Conservation (phyloP, 2,113 vertebrate genomes). For the Marmota monax region DNA sequence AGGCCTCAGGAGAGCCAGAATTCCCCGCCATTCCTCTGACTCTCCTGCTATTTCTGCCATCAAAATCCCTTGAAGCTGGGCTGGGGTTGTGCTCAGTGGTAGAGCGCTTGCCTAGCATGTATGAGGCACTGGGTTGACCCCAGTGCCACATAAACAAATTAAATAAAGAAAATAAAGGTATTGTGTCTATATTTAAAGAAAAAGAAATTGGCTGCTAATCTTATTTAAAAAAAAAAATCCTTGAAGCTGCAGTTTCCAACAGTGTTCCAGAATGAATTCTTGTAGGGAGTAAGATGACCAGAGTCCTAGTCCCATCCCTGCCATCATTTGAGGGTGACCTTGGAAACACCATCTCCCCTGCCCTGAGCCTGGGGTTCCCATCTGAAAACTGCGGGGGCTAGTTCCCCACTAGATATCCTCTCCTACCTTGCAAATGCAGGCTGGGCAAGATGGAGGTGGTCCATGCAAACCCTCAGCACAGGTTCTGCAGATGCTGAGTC, state of each 20-base stretch:
- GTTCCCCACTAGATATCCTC: background rate
- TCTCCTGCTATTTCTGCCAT: background rate
- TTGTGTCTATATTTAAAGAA: too few species aligned
- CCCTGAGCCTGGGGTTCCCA: background rate
- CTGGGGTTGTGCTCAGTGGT: too few species aligned
- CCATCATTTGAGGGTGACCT: background rate
- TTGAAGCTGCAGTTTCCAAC: background rate
- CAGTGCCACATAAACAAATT: too few species aligned
- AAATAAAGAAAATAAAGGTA: too few species aligned
- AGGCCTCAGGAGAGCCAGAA: background rate
- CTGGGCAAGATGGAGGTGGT: too few species aligned
- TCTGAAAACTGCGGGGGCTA: background rate
- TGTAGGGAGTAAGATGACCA: background rate
- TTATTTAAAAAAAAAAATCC: too few species aligned
- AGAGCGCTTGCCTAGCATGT: too few species aligned
- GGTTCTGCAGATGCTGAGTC: background rate
- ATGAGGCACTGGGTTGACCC: too few species aligned
- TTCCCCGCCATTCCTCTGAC: background rate
- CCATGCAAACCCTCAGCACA: too few species aligned
- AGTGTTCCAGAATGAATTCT: background rate
- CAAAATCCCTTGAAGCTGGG: background rate
- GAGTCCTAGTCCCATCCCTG: background rate
- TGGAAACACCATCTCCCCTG: background rate
- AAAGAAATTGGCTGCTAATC: too few species aligned
- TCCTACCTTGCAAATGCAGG: background rate